These are phyloP conservation scores for Neosilurus mollespiculum DNA, from an alignment of 2,797 vertebrate species.

Conservation along the genomic window DNA sequence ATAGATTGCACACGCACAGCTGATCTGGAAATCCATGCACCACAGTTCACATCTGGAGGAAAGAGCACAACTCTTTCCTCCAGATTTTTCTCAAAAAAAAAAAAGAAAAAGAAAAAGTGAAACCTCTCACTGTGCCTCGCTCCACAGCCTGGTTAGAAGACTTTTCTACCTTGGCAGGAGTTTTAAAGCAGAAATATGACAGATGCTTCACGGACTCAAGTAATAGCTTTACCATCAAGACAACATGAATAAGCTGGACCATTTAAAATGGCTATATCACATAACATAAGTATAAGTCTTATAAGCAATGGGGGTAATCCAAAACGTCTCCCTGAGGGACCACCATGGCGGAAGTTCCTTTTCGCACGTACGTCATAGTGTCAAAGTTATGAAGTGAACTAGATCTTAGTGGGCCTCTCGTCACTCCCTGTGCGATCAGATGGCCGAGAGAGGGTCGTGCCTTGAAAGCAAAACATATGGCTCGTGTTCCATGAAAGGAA, in stretches of 20 bases:
- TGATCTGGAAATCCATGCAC: constrained; percentile 27
- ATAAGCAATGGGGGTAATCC: neutral
- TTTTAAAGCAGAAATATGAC: constrained; percentile 8
- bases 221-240: neutral
- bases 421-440: neutral
- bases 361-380: constrained; percentile 21
- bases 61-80: constrained; percentile 11
- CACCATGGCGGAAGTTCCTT: neutral
- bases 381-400: constrained; percentile 19
- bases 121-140: neutral
- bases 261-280: neutral
- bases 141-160: neutral
- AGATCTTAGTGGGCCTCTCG: constrained; percentile 10
- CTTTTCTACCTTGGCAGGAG: neutral
- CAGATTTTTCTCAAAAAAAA: no score
- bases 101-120: constrained; percentile 22
- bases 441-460: neutral
- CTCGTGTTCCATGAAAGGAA: constrained; percentile 9
- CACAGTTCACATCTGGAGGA: constrained; percentile 31
- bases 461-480: constrained; percentile 36
- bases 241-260: neutral
- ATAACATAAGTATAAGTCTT: neutral
- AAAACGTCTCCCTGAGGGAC: neutral
- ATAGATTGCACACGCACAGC: constrained; percentile 18
- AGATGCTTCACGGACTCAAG: neutral